A percentile compares a stretch with the other conserved stretches of the same genome.
phyloP scores from a whole-genome alignment of 2,797 vertebrate genomes.

The Macropus fuliginosus region DNA sequence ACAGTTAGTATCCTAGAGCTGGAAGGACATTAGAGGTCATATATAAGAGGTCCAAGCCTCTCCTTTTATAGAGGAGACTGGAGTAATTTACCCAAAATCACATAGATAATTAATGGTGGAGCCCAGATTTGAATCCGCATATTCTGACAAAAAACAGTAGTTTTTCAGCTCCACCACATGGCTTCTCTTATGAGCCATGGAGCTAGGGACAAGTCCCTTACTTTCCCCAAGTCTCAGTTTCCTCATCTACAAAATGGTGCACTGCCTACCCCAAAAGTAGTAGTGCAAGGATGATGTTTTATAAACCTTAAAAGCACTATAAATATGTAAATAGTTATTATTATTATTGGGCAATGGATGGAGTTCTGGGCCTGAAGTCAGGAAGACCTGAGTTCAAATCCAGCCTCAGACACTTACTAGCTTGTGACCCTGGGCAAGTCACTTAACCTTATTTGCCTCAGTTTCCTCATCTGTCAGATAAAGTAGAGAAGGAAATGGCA shows the following conservation, averaged over 20 bases:
- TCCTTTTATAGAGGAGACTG: background rate
- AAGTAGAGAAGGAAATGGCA: background rate
- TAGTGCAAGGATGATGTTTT: background rate
- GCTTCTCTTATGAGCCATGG: background rate
- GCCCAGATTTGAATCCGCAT: background rate
- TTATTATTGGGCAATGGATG: background rate
- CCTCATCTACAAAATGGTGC: background rate
- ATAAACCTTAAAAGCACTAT: background rate
- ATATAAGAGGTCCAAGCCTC: background rate
- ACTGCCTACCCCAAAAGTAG: background rate
- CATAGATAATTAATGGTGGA: background rate
- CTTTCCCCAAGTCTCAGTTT: background rate
- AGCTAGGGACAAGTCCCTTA: background rate
- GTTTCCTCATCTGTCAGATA: background rate
- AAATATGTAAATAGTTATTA: background rate
- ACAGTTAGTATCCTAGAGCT: background rate
- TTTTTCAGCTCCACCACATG: background rate
- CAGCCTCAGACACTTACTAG: background rate
- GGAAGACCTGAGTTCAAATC: background rate
- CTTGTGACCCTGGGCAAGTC: no score
- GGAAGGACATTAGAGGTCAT: background rate
- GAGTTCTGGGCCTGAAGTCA: background rate
- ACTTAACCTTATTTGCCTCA: background rate
- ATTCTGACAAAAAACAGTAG: background rate
- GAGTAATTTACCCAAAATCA: background rate